Evolutionary conservation across 1,140 invertebrate species (phyloP).

Genomic region (Caerostris extrusa): DNA sequence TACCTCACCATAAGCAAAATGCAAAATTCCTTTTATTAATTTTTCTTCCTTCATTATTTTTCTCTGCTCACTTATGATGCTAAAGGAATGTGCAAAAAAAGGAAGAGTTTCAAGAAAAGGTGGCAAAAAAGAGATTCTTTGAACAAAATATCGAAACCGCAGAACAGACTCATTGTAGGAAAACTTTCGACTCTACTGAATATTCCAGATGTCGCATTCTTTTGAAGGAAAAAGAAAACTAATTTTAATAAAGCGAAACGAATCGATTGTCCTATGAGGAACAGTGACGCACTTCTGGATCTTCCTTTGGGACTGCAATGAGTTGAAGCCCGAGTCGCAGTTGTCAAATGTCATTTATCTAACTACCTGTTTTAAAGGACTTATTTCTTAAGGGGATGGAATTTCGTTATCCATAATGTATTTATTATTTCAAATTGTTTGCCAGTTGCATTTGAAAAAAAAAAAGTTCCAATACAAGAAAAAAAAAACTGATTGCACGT

Average conservation of each 20-base stretch:
- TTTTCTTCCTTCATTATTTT: neutral
- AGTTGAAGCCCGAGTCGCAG: too few species aligned
- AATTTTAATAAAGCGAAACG: slow-evolving; percentile 64
- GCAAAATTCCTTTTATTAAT: neutral
- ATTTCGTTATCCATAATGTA: too few species aligned
- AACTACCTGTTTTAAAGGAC: too few species aligned
- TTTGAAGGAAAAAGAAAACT: neutral
- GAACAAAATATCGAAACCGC: slow-evolving; percentile 38
- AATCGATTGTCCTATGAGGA: neutral
- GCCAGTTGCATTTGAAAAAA: too few species aligned
- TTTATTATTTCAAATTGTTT: too few species aligned
- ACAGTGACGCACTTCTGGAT: neutral
- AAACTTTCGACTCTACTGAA: slow-evolving; percentile 57
- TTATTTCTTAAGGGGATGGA: too few species aligned
- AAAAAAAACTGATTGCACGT: too few species aligned
- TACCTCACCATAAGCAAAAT: neutral
- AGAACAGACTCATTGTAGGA: slow-evolving; percentile 48
- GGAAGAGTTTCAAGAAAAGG: neutral
- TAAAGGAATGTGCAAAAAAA: neutral
- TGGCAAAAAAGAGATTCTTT: slow-evolving; percentile 1
- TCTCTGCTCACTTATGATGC: neutral
- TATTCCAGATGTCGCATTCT: slow-evolving; percentile 58
- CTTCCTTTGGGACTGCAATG: neutral
- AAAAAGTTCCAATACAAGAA: too few species aligned
- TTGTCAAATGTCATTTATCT: too few species aligned